A percentile compares a stretch with the other conserved stretches of the same genome.
phyloP scores from a whole-genome alignment of 2,113 vertebrate species.

The Herpetotheres cachinnans region DNA sequence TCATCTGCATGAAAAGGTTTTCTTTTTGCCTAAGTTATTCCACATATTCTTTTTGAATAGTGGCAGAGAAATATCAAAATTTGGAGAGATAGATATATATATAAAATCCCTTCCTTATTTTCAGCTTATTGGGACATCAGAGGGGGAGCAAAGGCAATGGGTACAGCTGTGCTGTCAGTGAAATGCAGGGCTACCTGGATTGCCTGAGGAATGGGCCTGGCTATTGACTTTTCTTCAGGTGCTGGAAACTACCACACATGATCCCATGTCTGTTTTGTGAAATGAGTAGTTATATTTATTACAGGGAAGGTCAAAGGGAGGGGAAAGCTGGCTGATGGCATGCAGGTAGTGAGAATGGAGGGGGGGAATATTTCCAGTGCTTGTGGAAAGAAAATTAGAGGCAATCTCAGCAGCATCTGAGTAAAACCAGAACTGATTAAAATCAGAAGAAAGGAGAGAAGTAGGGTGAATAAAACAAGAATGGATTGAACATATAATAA shows the following conservation, averaged over 20 bases:
- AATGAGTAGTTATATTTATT: neutral
- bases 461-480: neutral
- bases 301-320: neutral
- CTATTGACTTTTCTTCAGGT: neutral
- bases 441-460: neutral
- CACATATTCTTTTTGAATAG: neutral
- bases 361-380: neutral
- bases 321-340: neutral
- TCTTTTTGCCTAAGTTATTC: neutral
- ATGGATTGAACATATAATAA: neutral
- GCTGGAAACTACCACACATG: neutral
- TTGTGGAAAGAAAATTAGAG: neutral
- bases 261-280: neutral
- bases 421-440: neutral
- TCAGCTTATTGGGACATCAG: neutral
- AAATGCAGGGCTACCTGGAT: neutral
- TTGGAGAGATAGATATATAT: neutral
- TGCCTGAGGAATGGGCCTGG: no score
- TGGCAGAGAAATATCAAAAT: neutral
- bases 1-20: neutral
- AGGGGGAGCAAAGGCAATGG: neutral
- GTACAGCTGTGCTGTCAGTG: neutral
- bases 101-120: neutral
- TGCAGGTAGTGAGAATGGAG: neutral
- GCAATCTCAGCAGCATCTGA: neutral